Base-by-base conservation (phyloP, 2,888 invertebrate species). In the Odontocolon sp. region DNA sequence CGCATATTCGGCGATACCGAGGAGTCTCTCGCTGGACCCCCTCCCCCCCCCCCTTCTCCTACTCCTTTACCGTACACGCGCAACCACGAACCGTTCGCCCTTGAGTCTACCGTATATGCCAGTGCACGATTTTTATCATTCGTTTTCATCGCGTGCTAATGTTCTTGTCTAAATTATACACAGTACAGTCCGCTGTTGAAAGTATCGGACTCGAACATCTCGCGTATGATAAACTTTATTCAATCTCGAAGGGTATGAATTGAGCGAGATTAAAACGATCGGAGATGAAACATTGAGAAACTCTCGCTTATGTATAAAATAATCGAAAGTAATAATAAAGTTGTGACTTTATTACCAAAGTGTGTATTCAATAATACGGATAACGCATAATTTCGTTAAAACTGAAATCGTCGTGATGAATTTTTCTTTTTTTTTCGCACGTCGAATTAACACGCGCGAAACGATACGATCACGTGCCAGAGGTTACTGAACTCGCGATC, bases 1-100 rank as follows among this genome's bases (percentile, higher is more conserved):
- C 88, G 87, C 89, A 87, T 89, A 89, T 88, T 89, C 87, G 82
- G 87, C 87, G 88, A 87, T 87, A 87, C 82, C 80, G 80, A 80
- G 52, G 64, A 28, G 63, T 56, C 16, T 36, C 47, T 57, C 23
- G 50, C 36, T 47, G 31, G 18, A 36, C 31, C 64, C 61, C 52
- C 61, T 57, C 66, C 31, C 42, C 38, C 26, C 28, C 61, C 28
- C 52, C 31, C 31, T 42, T 9, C 31, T 26, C 26, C 36, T 33
- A 16, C 42, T 59, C 40, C 33, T 59, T n/a, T n/a, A n/a, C n/a
- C 18, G 38, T 59, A 36, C n/a, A 45, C 57, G 50, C 45, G 33
- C 47, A 56, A 38, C 38, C 33, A 42, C 52, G 64, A 67, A 64
- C 45, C 63, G 63, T 45, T 64, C 64, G 80, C 57, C 70, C 77